Evolutionary conservation across 2,797 vertebrate species (phyloP).

Genomic region (Esox lucius): DNA sequence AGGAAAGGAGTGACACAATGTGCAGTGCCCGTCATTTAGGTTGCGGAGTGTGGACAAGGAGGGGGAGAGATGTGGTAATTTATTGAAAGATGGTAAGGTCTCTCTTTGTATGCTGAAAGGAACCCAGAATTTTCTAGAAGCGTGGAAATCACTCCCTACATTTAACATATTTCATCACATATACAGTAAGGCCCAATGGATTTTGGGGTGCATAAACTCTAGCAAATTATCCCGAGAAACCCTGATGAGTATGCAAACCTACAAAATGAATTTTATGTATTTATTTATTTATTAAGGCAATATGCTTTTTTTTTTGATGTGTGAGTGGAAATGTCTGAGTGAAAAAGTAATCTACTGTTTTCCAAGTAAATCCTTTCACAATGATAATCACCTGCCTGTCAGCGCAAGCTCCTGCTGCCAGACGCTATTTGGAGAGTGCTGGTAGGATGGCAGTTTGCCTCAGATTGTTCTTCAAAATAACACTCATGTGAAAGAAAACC

Average conservation of each 20-base stretch:
- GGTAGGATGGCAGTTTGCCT: constrained; percentile 2
- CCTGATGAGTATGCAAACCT: background rate
- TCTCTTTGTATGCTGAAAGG: constrained; percentile 22
- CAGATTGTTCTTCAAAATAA: constrained; percentile 32
- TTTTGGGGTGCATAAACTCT: background rate
- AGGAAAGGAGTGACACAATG: constrained; percentile 69
- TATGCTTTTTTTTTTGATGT: background rate
- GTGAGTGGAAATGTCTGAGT: background rate
- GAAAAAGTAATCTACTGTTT: constrained; percentile 11
- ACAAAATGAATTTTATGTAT: background rate
- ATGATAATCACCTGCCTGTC: constrained; percentile 30
- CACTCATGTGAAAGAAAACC: constrained; percentile 13
- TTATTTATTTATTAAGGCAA: background rate
- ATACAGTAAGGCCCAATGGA: too few relatives aligned
- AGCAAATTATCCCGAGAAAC: background rate
- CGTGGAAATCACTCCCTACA: background rate
- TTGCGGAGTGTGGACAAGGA: constrained; percentile 67
- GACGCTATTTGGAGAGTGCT: constrained; percentile 15
- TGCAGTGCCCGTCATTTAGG: constrained; percentile 57
- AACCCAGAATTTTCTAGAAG: background rate
- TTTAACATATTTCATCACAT: background rate
- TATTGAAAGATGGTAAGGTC: constrained; percentile 42
- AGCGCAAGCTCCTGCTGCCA: constrained; percentile 11
- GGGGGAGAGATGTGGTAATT: constrained; percentile 33
- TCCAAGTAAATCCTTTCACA: constrained; percentile 37